phyloP scores from a whole-genome alignment of 1,140 invertebrate genomes.

The Pogonomyrmex californicus region DNA sequence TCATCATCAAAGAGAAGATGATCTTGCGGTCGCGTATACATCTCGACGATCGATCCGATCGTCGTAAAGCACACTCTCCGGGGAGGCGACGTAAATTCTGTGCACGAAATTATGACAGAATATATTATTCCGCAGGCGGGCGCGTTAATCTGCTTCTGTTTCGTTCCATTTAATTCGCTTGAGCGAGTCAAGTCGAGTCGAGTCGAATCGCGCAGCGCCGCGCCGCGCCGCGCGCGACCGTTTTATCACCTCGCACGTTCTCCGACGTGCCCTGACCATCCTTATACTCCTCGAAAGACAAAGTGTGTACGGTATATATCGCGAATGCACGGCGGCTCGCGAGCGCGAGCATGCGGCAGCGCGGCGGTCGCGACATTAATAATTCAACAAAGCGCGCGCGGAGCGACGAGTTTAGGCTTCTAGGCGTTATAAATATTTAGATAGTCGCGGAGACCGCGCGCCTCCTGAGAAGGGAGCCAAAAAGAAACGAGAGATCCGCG shows the following conservation, averaged over 20 bases:
- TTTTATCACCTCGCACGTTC: slow-evolving; percentile 67
- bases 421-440: slow-evolving; percentile 76
- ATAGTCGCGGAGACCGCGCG: slow-evolving; percentile 65
- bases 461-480: slow-evolving; percentile 17
- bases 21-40: slow-evolving; percentile 13
- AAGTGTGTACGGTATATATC: slow-evolving; percentile 69
- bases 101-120: slow-evolving; percentile 24
- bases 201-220: neutral
- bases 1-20: slow-evolving; percentile 36
- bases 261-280: slow-evolving; percentile 66
- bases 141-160: slow-evolving; percentile 37
- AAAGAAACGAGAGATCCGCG: slow-evolving; percentile 9
- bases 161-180: slow-evolving; percentile 62
- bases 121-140: slow-evolving; percentile 14
- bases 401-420: slow-evolving; percentile 70
- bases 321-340: slow-evolving; percentile 68
- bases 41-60: slow-evolving; percentile 31
- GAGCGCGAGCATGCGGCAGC: slow-evolving; percentile 69
- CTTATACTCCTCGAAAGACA: slow-evolving; percentile 70
- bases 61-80: slow-evolving; percentile 8
- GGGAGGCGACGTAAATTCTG: slow-evolving; percentile 28
- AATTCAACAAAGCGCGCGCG: slow-evolving; percentile 68
- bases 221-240: slow-evolving; percentile 43
- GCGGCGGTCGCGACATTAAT: slow-evolving; percentile 66
- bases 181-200: slow-evolving; percentile 42